Evolutionary conservation across 2,113 vertebrate species (phyloP), one percentile per base, ranked within the genome.

Genomic region (Pitta sordida): DNA sequence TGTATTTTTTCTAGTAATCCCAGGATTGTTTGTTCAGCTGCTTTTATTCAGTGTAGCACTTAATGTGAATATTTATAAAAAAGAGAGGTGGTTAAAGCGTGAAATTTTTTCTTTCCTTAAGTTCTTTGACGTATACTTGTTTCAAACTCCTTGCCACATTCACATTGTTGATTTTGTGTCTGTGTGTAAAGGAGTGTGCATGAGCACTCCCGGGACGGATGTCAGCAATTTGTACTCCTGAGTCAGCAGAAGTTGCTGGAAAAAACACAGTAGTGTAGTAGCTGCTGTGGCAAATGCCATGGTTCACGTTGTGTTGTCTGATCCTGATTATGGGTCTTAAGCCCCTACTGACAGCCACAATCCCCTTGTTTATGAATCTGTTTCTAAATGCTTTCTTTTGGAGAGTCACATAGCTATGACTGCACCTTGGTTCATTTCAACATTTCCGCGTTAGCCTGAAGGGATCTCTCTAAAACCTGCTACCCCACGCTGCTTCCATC

Each of bases 11-110:
- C 64, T 68, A 71, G 65, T 90, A 74, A 93, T 95, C 78, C 64
- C 53, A 79, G 91, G 71, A 37, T 80, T 95, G 89, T 95, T 91
- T 92, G 32, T 93, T 93, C 59, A 96, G 62, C 91, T 94, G 90
- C 81, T 95, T 96, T 94, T 91, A 71, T 79, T 93, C 70, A 87
- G 22, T 26, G 64, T 62, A 90, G 67, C 71, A 64, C 60, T 91
- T 94, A 85, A 80, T 56, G 34, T 64, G 32, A 67, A 29, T 87
- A 59, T 69, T 93, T 88, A 20, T 79, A 16, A 68, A 80, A 77
- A 56, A 34, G 13, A 43, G 43, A 83, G 23, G 15, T 79, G 58
- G 76, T 79, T 76, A 46, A 80, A 77, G 26, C 56, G 26, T 11
- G 6, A 23, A 69, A 55, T 6, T 36, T 21, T 55, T 49, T 21